phyloP scores from a whole-genome alignment of 1,140 invertebrate species.

The Brachionus angularis region DNA sequence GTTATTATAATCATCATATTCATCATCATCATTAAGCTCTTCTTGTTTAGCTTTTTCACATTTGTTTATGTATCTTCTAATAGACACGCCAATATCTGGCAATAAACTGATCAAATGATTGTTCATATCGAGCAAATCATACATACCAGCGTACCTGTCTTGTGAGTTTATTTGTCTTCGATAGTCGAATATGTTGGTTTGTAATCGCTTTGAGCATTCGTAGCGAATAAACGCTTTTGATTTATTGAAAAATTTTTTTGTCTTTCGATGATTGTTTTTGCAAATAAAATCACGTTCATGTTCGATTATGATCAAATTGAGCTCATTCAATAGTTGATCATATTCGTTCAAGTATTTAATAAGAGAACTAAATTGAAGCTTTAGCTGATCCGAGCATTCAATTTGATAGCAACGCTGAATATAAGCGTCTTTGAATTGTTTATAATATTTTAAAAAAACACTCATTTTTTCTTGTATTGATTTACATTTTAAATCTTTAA shows the following conservation, averaged over 20 bases:
- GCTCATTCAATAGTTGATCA: neutral
- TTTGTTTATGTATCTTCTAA: conserved; percentile 36
- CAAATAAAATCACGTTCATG: conserved; percentile 15
- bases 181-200: conserved; percentile 38
- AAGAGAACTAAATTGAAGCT: conserved; percentile 20
- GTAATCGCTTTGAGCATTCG: conserved; percentile 24
- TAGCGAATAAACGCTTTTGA: conserved; percentile 34
- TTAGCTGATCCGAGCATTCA: conserved; percentile 2
- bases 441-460: conserved; percentile 37
- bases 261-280: conserved; percentile 41
- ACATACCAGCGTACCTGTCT: conserved; percentile 42
- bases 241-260: conserved; percentile 30
- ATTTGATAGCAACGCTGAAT: conserved; percentile 13
- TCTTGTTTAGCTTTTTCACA: conserved; percentile 18
- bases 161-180: conserved; percentile 24
- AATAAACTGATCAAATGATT: conserved; percentile 39
- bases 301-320: conserved; percentile 23
- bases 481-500: conserved; percentile 7
- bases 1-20: neutral
- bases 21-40: neutral
- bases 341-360: conserved; percentile 25
- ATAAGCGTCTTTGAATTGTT: conserved; percentile 18
- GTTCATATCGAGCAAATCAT: conserved; percentile 32
- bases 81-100: conserved; percentile 40
- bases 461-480: conserved; percentile 37